Conservation (phyloP, 2,113 vertebrate genomes). For the Gila orcuttii region DNA sequence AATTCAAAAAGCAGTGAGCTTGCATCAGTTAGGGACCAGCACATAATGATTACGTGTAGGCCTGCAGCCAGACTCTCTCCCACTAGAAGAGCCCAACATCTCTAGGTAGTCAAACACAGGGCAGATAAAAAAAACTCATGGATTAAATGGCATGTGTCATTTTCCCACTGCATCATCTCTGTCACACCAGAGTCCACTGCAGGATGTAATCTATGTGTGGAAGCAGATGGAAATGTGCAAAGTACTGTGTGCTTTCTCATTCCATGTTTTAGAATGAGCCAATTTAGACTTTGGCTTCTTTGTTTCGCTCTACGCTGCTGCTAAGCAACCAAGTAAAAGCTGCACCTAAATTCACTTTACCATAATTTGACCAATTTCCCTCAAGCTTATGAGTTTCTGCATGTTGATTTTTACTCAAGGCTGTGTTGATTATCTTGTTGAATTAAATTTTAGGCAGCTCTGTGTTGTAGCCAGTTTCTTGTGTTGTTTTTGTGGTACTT, state of each 20-base stretch:
- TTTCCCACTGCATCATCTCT: conserved; percentile 2
- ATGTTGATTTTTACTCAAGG: conserved; percentile 7
- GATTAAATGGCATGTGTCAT: conserved; percentile 31
- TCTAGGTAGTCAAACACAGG: background rate
- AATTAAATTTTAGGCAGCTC: background rate
- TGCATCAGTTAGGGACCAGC: background rate
- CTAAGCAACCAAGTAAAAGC: conserved; percentile 24
- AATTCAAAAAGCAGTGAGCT: background rate
- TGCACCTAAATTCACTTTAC: background rate
- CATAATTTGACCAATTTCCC: conserved; percentile 44
- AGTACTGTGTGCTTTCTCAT: conserved; percentile 9
- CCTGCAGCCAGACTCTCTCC: conserved; percentile 20
- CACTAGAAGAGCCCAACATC: background rate
- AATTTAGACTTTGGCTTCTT: conserved; percentile 28
- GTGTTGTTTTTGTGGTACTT: background rate
- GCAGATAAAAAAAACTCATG: background rate
- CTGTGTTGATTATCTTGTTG: conserved; percentile 13
- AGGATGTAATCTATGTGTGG: conserved; percentile 6
- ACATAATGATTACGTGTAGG: conserved; percentile 14
- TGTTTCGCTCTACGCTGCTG: background rate
- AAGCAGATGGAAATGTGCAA: conserved; percentile 19
- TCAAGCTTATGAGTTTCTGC: background rate
- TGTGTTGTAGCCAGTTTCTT: background rate
- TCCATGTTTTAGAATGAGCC: conserved; percentile 46
- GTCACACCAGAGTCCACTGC: conserved; percentile 9